Evolutionary conservation across 2,888 invertebrate species (phyloP).

Genomic region (Metopia argyrocephala): DNA sequence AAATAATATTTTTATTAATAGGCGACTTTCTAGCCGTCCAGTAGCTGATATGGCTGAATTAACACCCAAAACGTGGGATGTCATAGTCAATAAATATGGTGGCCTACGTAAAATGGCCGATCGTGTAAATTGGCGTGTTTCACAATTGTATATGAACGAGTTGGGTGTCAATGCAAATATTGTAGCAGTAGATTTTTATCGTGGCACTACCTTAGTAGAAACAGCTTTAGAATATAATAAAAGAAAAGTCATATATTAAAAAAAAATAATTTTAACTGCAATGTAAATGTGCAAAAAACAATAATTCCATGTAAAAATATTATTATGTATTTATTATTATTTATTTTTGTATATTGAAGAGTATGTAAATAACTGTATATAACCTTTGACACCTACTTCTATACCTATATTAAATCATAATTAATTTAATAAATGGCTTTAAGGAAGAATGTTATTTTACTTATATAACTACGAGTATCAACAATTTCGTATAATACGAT

Average conservation of each 20-base stretch:
- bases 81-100: conserved; percentile 81
- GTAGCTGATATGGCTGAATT: conserved; percentile 85
- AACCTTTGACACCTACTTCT: no score
- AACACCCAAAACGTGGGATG: conserved; percentile 82
- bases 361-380: no score
- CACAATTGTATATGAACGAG: conserved; percentile 80
- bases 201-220: conserved; percentile 82
- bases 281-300: neutral
- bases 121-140: conserved; percentile 82
- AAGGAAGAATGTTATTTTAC: no score
- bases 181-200: conserved; percentile 83
- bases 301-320: neutral
- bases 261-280: neutral
- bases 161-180: conserved; percentile 81
- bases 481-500: no score
- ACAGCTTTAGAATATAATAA: conserved; percentile 76
- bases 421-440: no score
- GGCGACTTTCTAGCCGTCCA: conserved; percentile 75
- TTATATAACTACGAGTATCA: no score
- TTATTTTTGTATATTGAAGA: neutral
- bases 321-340: neutral
- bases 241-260: conserved; percentile 68
- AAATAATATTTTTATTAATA: no score
- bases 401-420: no score
- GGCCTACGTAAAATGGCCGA: conserved; percentile 83